Evolutionary conservation across 2,113 vertebrate species (phyloP).

Genomic region (Nesoenas mayeri): DNA sequence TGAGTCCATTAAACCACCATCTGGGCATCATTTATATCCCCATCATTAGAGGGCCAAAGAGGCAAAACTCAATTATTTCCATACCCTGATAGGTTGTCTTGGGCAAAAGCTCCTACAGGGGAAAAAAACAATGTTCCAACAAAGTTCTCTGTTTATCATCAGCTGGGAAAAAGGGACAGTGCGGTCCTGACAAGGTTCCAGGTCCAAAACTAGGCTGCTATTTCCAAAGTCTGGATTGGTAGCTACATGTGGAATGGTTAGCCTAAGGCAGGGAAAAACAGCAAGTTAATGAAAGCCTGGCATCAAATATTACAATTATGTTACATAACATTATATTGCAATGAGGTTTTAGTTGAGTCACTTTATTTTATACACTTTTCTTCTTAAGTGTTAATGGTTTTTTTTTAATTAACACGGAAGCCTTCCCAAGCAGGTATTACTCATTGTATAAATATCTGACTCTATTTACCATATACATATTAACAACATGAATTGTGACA

Average conservation of each 20-base stretch:
- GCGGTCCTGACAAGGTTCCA: background rate
- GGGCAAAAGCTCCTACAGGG: background rate
- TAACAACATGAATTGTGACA: background rate
- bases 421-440: background rate
- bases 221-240: background rate
- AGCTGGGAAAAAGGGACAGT: background rate
- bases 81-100: background rate
- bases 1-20: slow-evolving; percentile 35
- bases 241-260: background rate
- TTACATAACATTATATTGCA: background rate
- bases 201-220: background rate
- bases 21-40: slow-evolving; percentile 40
- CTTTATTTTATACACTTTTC: background rate
- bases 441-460: background rate
- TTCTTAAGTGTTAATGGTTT: background rate
- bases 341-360: background rate
- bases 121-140: background rate
- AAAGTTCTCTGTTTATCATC: background rate
- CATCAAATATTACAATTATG: fast-evolving
- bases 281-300: background rate
- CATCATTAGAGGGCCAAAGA: slow-evolving; percentile 34
- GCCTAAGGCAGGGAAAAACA: background rate
- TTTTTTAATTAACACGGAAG: background rate
- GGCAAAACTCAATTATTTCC: slow-evolving; percentile 35
- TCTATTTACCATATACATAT: background rate